Percentiles rank a stretch among this genome's conserved stretches.
Conservation (phyloP, 2,797 vertebrate species). For the Babyrousa celebensis region DNA sequence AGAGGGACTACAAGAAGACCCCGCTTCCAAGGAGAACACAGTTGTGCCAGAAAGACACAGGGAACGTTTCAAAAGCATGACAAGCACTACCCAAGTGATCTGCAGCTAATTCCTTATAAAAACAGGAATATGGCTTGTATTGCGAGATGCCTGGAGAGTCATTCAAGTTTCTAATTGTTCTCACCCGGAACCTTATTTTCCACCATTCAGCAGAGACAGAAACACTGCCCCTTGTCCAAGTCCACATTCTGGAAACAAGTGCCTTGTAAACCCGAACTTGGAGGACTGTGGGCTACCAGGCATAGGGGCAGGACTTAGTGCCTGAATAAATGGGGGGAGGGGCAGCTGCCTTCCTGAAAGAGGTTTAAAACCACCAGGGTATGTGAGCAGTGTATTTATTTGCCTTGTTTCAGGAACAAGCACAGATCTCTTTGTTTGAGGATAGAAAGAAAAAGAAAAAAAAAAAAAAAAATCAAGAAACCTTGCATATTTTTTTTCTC, state of each 20-base stretch:
- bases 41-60: conserved; percentile 84
- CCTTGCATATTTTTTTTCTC: not conserved
- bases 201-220: conserved; percentile 52
- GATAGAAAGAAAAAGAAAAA: not conserved
- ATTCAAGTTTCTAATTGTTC: conserved; percentile 73
- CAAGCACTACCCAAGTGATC: conserved; percentile 56
- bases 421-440: conserved; percentile 75
- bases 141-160: conserved; percentile 41
- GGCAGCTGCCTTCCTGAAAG: not conserved
- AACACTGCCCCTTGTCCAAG: not conserved
- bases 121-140: conserved; percentile 72
- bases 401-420: not conserved
- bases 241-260: not conserved
- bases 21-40: conserved; percentile 69
- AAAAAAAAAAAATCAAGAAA: not conserved
- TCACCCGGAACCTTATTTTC: conserved; percentile 44
- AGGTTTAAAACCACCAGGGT: not conserved
- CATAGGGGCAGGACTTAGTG: not conserved
- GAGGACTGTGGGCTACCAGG: not conserved
- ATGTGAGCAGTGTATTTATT: not conserved
- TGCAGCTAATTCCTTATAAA: conserved; percentile 88
- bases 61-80: conserved; percentile 78
- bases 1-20: conserved; percentile 75
- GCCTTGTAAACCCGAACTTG: too few species aligned
- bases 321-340: not conserved